phyloP scores from a whole-genome alignment of 2,888 invertebrate species.

The Patella caerulea region DNA sequence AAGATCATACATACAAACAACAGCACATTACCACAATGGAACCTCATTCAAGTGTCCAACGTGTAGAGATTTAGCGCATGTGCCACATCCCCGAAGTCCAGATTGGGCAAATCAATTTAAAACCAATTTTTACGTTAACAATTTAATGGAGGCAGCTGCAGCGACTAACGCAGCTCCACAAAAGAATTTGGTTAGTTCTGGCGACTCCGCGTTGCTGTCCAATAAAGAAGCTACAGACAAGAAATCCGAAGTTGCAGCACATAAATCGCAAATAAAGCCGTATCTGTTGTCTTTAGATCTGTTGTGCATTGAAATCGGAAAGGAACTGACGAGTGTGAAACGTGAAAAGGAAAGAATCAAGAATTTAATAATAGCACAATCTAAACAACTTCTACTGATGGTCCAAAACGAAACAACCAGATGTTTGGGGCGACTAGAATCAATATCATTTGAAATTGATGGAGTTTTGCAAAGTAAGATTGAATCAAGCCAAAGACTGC shows the following conservation, averaged over 20 bases:
- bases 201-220: neutral
- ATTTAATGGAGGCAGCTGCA: conserved; percentile 2
- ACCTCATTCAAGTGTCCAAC: conserved; percentile 17
- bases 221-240: neutral
- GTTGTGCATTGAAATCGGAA: too few relatives aligned
- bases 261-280: neutral
- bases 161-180: neutral
- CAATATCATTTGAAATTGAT: too few relatives aligned
- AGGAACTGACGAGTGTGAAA: too few relatives aligned
- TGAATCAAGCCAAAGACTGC: too few relatives aligned
- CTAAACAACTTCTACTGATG: too few relatives aligned
- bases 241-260: neutral
- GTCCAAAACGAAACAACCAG: too few relatives aligned
- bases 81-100: neutral
- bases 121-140: conserved; percentile 15
- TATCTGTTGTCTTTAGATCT: too few relatives aligned
- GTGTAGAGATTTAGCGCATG: conserved; percentile 8
- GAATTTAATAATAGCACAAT: too few relatives aligned
- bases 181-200: neutral
- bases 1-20: conserved; percentile 2
- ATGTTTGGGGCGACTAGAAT: too few relatives aligned
- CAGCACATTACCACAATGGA: neutral
- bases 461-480: too few relatives aligned
- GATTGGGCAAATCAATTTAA: conserved; percentile 13
- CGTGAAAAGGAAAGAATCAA: too few relatives aligned